Percentiles rank a stretch among this genome's conserved stretches.
These are phyloP conservation scores for Hirudo medicinalis DNA, from an alignment of 1,140 invertebrate genomes.

Conservation along the genomic window DNA sequence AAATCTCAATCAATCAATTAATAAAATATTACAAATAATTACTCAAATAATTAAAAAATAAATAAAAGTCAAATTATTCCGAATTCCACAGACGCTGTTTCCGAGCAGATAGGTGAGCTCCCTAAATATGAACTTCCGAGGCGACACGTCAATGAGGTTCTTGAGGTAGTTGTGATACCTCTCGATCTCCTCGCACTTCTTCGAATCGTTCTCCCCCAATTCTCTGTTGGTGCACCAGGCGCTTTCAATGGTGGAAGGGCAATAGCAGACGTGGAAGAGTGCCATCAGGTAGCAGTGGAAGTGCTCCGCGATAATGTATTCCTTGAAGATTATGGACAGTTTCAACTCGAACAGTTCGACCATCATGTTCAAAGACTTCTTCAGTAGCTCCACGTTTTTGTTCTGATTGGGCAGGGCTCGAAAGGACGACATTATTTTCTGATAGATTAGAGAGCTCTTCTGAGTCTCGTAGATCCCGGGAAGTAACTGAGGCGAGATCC, in stretches of 20 bases:
- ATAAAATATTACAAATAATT: too few species aligned
- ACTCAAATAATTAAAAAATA: too few species aligned
- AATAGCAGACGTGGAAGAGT: not conserved
- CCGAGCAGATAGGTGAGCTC: not conserved
- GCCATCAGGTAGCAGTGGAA: not conserved
- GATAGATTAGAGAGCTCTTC: not conserved
- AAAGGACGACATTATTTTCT: too few species aligned
- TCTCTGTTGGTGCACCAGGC: not conserved
- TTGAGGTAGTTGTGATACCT: not conserved
- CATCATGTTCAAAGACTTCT: slow-evolving; percentile 5
- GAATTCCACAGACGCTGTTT: not conserved
- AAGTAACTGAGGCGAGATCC: not conserved
- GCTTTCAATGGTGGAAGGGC: not conserved
- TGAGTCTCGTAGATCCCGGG: not conserved
- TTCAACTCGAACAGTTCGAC: not conserved
- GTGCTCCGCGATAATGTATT: not conserved
- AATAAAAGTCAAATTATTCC: too few species aligned
- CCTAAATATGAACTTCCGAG: slow-evolving; percentile 3
- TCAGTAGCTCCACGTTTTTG: not conserved
- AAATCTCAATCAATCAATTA: too few species aligned
- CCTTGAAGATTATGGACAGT: not conserved
- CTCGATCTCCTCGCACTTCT: not conserved
- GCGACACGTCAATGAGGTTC: not conserved
- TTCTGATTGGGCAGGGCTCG: not conserved
- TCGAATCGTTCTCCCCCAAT: not conserved